Evolutionary conservation across 1,140 invertebrate species (phyloP).

Genomic region (Diorhabda sublineata): DNA sequence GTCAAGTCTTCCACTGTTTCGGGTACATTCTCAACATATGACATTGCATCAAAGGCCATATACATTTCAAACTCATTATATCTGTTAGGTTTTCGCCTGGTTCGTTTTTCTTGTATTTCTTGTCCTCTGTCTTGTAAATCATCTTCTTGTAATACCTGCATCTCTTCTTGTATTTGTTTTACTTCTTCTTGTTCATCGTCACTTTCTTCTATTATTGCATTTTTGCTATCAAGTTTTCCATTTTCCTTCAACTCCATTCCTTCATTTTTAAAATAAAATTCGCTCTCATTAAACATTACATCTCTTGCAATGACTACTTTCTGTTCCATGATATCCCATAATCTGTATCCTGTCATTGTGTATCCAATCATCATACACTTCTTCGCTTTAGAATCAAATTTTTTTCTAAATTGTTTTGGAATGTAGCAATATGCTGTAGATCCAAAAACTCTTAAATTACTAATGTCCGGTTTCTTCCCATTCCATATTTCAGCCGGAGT

Average conservation of each 20-base stretch:
- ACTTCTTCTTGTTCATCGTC: neutral
- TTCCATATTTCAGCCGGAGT: constrained; percentile 29
- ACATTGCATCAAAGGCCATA: constrained; percentile 22
- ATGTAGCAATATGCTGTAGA: constrained; percentile 36
- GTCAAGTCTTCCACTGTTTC: neutral
- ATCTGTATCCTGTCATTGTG: constrained; percentile 19
- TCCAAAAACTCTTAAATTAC: constrained; percentile 38
- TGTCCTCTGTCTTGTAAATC: neutral
- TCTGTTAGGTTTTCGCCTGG: neutral
- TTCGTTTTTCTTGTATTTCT: neutral
- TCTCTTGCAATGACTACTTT: no score
- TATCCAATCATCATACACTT: constrained; percentile 34
- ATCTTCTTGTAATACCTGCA: neutral
- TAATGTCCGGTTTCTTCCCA: constrained; percentile 34
- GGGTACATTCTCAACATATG: constrained; percentile 22
- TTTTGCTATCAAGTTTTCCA: neutral
- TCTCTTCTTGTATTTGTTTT: neutral
- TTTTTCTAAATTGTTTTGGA: constrained; percentile 30
- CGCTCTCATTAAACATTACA: no score
- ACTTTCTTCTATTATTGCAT: neutral
- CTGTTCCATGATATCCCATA: constrained; percentile 10
- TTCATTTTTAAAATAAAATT: no score
- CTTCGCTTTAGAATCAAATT: constrained; percentile 32
- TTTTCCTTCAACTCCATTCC: no score
- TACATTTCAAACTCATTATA: constrained; percentile 24